A percentile compares a stretch with the other conserved stretches of the same genome.
These are phyloP conservation scores for Ginglymostoma cirratum DNA, from an alignment of 2,113 vertebrate genomes.

Conservation along the genomic window DNA sequence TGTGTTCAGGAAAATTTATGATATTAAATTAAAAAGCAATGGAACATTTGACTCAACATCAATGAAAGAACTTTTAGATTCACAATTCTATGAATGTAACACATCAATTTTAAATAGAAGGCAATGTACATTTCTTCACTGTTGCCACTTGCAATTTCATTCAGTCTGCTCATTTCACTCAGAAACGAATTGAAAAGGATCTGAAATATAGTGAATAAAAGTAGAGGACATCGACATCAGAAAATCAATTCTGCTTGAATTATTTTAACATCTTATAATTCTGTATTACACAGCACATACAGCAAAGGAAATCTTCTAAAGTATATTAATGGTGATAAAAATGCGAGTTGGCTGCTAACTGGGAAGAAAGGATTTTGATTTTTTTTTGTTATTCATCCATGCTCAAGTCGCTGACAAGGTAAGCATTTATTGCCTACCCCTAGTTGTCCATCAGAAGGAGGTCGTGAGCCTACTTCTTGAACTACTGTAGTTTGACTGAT, in stretches of 20 bases:
- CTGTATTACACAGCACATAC: background rate
- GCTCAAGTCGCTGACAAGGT: no score
- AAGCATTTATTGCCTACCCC: no score
- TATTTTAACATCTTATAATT: background rate
- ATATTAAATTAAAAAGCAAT: background rate
- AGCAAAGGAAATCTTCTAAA: background rate
- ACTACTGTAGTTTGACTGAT: no score
- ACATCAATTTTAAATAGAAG: background rate
- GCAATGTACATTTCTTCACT: background rate
- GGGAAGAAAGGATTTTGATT: background rate
- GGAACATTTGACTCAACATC: background rate
- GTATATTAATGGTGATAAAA: background rate
- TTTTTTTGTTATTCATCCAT: background rate
- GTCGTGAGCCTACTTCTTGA: no score
- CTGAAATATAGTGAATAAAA: background rate
- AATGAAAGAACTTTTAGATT: background rate
- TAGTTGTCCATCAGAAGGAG: no score
- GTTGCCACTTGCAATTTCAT: background rate
- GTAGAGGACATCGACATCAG: background rate
- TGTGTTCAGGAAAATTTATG: background rate
- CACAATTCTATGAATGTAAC: background rate
- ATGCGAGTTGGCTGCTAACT: background rate
- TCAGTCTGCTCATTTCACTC: background rate
- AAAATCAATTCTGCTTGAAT: background rate
- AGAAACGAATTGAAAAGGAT: conserved; percentile 13